Percentiles rank a stretch among this genome's conserved stretches.
Evolutionary conservation across 2,113 vertebrate genomes (phyloP).

Genomic region (Todiramphus saurophagus): DNA sequence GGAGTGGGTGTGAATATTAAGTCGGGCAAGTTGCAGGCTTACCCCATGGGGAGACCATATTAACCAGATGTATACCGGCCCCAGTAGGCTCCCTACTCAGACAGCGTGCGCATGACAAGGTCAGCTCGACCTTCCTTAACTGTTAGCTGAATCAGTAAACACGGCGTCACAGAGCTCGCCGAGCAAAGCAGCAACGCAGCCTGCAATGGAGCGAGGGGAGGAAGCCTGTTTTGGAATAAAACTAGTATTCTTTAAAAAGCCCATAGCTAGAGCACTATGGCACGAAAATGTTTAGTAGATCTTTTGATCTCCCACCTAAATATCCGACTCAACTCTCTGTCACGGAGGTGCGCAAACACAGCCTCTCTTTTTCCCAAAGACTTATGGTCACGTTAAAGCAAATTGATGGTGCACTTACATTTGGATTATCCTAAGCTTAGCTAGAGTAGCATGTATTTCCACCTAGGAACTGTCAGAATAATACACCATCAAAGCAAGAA

Average conservation of each 20-base stretch:
- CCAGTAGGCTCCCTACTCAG: constrained; percentile 26
- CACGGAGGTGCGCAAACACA: background rate
- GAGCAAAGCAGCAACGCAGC: background rate
- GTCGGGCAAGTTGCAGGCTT: background rate
- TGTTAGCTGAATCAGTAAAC: background rate
- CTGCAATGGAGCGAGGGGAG: background rate
- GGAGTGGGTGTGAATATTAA: constrained; percentile 47
- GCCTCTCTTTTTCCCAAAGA: background rate
- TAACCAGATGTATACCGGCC: background rate
- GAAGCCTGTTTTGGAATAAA: background rate
- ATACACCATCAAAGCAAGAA: background rate
- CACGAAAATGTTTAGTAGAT: background rate
- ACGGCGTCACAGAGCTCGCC: background rate
- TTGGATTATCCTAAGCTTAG: background rate
- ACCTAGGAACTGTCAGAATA: background rate
- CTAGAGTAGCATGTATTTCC: background rate
- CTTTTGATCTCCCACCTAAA: background rate
- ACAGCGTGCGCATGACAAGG: constrained; percentile 33
- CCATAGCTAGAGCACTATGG: background rate
- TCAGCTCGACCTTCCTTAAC: constrained; percentile 62
- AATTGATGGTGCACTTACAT: background rate
- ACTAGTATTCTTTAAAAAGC: background rate
- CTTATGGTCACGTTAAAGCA: background rate
- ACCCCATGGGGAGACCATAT: background rate
- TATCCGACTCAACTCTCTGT: background rate